Evolutionary conservation across 2,888 invertebrate genomes (phyloP), one percentile per base, ranked within the genome.

Genomic region (Tenthredo amoena): DNA sequence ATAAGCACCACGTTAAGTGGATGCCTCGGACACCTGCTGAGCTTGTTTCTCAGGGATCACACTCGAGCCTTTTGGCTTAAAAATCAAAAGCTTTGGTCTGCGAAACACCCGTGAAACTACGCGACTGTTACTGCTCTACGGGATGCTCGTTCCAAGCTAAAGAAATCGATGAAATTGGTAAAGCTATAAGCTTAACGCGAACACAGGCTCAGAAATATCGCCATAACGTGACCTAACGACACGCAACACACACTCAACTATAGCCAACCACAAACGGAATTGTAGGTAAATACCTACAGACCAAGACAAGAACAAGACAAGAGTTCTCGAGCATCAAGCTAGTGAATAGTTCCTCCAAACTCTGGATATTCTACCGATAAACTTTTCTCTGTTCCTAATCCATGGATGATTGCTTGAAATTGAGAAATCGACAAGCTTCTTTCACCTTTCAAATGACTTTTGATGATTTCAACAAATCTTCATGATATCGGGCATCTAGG

Each of bases 1-100:
- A 26, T 81, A 92, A 92, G 91, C 91, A 91, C 91, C 91, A 91
- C 91, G 91, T 89, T 91, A 91, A 91, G 92, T 91, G 91, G 92
- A 91, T 92, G 90, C 88, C 86, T 81, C 74, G 83, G 74, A 68
- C 31, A 83, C 83, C 83, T 83, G 83, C 83, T 47, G 83, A 83
- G 83, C 83, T 83, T 68, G 83, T 83, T 83, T 65, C 83, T 50
- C 83, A 40, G 83, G 43, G 65, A 34, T 83, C 83, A 83, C 83
- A 83, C 83, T 83, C 83, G 68, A 83, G 68, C 47, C 65, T 83
- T 40, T 83, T 83, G 83, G 83, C 83, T 83, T 83, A 71, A 83
- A 83, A 83, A 83, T 83, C 83, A 71, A 83, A 83, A 47, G 68
- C 47, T 83, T 83, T 83, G 21, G 72, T 62, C 43, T 58, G n/a